Percentiles rank a stretch among this genome's conserved stretches.
These are phyloP conservation scores for Caenorhabditis sp. DNA, from an alignment of 2,888 invertebrate genomes.

Conservation along the genomic window DNA sequence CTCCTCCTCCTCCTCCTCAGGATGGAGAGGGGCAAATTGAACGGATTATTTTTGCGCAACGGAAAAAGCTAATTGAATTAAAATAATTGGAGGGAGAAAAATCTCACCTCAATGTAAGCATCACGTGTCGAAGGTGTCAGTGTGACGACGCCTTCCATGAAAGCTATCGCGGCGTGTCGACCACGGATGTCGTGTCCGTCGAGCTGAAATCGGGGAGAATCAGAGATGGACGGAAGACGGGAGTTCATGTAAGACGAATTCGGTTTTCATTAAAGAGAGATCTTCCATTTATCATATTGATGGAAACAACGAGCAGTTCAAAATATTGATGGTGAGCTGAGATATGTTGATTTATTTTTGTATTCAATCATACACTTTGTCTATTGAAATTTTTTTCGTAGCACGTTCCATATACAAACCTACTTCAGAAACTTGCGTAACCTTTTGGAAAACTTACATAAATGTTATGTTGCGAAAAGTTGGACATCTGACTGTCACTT, in stretches of 20 bases:
- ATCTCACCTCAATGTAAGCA: conserved; percentile 90
- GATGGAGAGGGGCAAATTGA: conserved; percentile 11
- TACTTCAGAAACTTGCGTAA: not conserved
- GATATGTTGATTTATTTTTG: too few species aligned
- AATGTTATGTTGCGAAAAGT: conserved; percentile 73
- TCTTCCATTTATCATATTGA: not conserved
- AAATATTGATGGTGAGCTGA: too few species aligned
- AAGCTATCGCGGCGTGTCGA: conserved; percentile 95
- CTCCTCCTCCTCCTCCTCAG: too few species aligned
- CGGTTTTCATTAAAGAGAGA: too few species aligned
- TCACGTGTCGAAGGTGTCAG: conserved; percentile 95
- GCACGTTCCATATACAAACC: not conserved
- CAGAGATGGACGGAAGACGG: not conserved
- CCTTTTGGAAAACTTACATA: conserved; percentile 56
- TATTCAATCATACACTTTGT: too few species aligned
- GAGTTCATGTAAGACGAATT: too few species aligned
- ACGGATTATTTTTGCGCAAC: conserved; percentile 33
- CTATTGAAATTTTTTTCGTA: too few species aligned
- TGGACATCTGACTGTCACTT: conserved; percentile 87
- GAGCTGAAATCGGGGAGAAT: conserved; percentile 83
- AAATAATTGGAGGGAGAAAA: conserved; percentile 3
- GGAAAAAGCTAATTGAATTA: conserved; percentile 1
- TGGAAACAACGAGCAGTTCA: too few species aligned
- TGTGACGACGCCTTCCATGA: conserved; percentile 93
- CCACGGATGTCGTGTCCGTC: conserved; percentile 95